phyloP scores from a whole-genome alignment of 2,888 invertebrate genomes.

The Xylophagus ater region DNA sequence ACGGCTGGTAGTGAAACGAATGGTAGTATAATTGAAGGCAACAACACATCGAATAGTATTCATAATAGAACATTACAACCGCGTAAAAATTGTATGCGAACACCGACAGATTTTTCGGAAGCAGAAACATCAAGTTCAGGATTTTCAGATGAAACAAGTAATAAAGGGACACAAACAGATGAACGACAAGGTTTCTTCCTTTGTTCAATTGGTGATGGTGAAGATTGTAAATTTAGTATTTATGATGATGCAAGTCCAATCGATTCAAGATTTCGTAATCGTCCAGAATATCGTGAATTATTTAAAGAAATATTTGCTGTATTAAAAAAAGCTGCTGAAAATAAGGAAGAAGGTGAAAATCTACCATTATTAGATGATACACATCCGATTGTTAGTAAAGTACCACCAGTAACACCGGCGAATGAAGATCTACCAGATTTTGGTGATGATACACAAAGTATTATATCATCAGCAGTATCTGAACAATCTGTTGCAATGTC shows the following conservation, averaged over 20 bases:
- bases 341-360: conserved; percentile 68
- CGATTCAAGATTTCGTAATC: conserved; percentile 69
- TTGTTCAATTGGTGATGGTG: conserved; percentile 75
- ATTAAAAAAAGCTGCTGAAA: conserved; percentile 71
- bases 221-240: conserved; percentile 75
- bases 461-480: conserved; percentile 64
- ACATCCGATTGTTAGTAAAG: conserved; percentile 40
- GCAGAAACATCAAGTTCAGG: conserved; percentile 77
- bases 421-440: conserved; percentile 52
- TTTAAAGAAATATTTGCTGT: conserved; percentile 78
- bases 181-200: conserved; percentile 68
- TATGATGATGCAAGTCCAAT: conserved; percentile 71
- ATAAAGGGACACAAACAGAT: conserved; percentile 74
- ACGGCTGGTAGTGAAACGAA: background rate
- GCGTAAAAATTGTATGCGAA: conserved; percentile 52
- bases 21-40: too few species aligned
- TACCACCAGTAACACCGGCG: conserved; percentile 57
- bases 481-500: conserved; percentile 58
- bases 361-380: conserved; percentile 59
- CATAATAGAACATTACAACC: conserved; percentile 33
- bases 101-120: conserved; percentile 73
- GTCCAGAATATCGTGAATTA: conserved; percentile 67
- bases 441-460: conserved; percentile 54
- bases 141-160: conserved; percentile 73
- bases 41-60: conserved; percentile 48